phyloP scores from a whole-genome alignment of 30 jellyfish, hydroid and myxozoan species.

The Chrysaora quinquecirrha region DNA sequence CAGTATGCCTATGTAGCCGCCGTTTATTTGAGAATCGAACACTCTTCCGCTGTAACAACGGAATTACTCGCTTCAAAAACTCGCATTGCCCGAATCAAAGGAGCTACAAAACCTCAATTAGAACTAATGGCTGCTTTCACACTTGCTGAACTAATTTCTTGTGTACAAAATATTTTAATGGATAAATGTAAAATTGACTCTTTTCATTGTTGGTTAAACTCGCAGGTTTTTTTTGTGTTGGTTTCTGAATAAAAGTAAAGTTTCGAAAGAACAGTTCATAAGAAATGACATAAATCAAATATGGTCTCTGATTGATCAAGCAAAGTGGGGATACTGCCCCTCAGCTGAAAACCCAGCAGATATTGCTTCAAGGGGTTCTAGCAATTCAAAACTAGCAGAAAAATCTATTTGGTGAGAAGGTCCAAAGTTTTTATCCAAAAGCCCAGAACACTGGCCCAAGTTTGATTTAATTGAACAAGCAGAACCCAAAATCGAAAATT shows the following conservation, averaged over 20 bases:
- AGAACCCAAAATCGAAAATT: background rate
- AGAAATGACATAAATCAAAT: slow-evolving; percentile 6
- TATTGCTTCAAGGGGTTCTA: slow-evolving; percentile 6
- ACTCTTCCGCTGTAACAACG: too few species aligned
- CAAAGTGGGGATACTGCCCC: slow-evolving; percentile 29
- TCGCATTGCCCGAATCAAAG: slow-evolving; percentile 8
- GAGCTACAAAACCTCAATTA: slow-evolving; percentile 39
- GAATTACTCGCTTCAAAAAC: background rate
- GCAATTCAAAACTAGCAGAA: slow-evolving; percentile 2
- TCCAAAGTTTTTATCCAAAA: background rate
- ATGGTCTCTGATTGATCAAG: background rate
- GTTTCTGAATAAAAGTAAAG: slow-evolving; percentile 5
- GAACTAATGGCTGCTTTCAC: slow-evolving; percentile 26
- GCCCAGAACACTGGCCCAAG: slow-evolving; percentile 12
- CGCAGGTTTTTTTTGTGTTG: slow-evolving; percentile 37
- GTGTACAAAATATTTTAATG: slow-evolving; percentile 12
- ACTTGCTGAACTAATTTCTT: background rate
- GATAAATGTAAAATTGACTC: background rate
- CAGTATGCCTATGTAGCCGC: slow-evolving; percentile 28
- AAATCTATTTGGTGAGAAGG: slow-evolving; percentile 36
- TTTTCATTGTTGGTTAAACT: slow-evolving; percentile 27
- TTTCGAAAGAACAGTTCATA: background rate
- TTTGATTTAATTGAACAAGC: too few species aligned
- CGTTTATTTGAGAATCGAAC: slow-evolving; percentile 19
- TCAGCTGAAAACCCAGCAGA: slow-evolving; percentile 35